Evolutionary conservation across 2,113 vertebrate genomes (phyloP).

Genomic region (Zosterops japonicus): DNA sequence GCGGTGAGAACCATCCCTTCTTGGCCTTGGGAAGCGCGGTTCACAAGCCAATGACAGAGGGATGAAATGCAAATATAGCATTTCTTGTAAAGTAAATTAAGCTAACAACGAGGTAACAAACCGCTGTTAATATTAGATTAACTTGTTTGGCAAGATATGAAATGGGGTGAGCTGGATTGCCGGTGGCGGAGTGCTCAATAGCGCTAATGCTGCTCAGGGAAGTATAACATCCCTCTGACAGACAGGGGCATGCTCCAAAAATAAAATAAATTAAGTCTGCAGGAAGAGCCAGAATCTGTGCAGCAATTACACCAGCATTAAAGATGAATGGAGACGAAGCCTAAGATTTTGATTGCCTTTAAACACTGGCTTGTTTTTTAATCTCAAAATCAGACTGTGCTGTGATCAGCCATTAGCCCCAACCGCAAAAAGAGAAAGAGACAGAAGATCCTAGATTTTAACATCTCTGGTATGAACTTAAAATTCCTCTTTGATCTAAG

Average conservation of each 20-base stretch:
- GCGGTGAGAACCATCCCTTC: neutral
- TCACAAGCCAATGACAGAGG: neutral
- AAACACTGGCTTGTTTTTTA: constrained; percentile 22
- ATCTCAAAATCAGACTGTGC: constrained; percentile 16
- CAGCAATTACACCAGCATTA: constrained; percentile 46
- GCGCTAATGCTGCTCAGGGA: constrained; percentile 49
- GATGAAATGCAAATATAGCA: constrained; percentile 48
- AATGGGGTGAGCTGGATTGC: constrained; percentile 44
- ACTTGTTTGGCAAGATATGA: constrained; percentile 64
- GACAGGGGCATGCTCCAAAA: neutral
- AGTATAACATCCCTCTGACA: constrained; percentile 47
- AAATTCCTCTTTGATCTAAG: constrained; percentile 23
- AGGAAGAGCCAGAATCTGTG: constrained; percentile 43
- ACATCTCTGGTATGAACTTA: neutral
- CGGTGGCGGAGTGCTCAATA: neutral
- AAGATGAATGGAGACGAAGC: constrained; percentile 20
- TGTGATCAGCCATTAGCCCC: constrained; percentile 4
- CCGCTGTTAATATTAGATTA: constrained; percentile 68
- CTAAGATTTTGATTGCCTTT: constrained; percentile 38
- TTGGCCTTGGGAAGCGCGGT: neutral
- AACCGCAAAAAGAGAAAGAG: neutral
- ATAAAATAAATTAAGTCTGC: neutral
- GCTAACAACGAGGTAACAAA: constrained; percentile 66
- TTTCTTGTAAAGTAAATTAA: constrained; percentile 70
- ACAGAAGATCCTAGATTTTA: neutral